A percentile compares a stretch with the other conserved stretches of the same genome.
Evolutionary conservation across 2,797 vertebrate species (phyloP).

Genomic region (Urophycis tenuis): DNA sequence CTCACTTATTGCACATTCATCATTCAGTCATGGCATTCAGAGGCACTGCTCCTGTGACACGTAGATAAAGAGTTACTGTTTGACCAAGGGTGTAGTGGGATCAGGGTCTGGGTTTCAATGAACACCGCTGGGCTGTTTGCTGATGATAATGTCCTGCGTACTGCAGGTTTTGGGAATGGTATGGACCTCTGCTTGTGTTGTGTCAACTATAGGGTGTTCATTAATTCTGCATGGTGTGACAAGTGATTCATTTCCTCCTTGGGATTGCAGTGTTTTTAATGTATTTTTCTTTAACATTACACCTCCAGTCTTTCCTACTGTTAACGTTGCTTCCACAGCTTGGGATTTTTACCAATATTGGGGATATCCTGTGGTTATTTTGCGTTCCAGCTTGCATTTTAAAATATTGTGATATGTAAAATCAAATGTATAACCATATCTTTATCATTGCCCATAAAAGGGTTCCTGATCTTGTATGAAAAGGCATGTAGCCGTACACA

Average conservation of each 20-base stretch:
- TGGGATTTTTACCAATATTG: neutral
- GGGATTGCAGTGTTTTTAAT: neutral
- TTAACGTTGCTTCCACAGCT: slow-evolving; percentile 2
- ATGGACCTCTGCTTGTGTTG: neutral
- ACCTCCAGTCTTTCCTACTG: neutral
- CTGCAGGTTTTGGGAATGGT: neutral
- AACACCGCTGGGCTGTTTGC: too few species aligned
- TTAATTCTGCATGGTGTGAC: neutral
- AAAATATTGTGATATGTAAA: neutral
- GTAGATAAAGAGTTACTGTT: too few species aligned
- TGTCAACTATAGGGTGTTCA: neutral
- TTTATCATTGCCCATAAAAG: neutral
- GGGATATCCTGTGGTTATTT: neutral
- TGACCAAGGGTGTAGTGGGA: too few species aligned
- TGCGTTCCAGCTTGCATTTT: neutral
- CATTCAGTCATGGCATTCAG: too few species aligned
- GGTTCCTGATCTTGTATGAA: neutral
- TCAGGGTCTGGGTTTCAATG: too few species aligned
- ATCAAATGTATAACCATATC: neutral
- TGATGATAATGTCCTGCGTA: neutral
- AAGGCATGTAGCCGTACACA: neutral
- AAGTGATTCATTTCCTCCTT: neutral
- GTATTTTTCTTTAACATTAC: neutral
- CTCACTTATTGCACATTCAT: too few species aligned
- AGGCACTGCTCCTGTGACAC: too few species aligned